Evolutionary conservation across 2,888 invertebrate genomes (phyloP), one percentile per base, ranked within the genome.

Genomic region (Parasteatoda lunata): DNA sequence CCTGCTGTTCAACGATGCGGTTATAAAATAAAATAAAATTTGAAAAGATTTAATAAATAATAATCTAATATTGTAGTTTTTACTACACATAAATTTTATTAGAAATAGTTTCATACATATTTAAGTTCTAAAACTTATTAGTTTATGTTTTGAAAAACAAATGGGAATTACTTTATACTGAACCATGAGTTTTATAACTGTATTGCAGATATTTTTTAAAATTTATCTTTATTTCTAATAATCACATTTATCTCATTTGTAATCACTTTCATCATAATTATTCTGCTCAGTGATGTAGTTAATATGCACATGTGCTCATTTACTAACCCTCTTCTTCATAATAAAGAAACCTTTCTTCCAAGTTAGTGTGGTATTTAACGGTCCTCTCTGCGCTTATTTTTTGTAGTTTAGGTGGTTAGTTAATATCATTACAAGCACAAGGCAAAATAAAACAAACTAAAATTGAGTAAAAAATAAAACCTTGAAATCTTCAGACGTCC

Each of bases 401-500:
- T 9, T 59, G 9, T n/a, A 59, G 13, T n/a, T n/a, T n/a, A n/a
- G n/a, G n/a, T n/a, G n/a, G n/a, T 11, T 59, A 11, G 13, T 59
- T 2, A 59, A 59, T 2, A 59, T n/a, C 59, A 11, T n/a, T 59
- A 9, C 9, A 11, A 71, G n/a, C 1, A 49, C 49, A 71, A 71
- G 49, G 5, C n/a, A 71, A 70, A n/a, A 15, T 52, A 15, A 6
- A 51, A 47, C 89, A 70, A 51, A 69, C 69, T 70, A 84, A n/a
- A 5, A 54, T 64, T 69, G n/a, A 75, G 59, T 6, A 82, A 54
- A 64, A 45, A 49, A 75, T 84, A 88, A 81, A 91, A 92, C 92
- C 92, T 92, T 11, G 91, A 91, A 69, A 98, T 98, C 91, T 95
- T 96, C 79, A 98, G 93, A 92, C 97, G 97, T 13, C 98, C 98